Evolutionary conservation across 2,113 vertebrate genomes (phyloP).

Genomic region (Marcusenius ussheri): DNA sequence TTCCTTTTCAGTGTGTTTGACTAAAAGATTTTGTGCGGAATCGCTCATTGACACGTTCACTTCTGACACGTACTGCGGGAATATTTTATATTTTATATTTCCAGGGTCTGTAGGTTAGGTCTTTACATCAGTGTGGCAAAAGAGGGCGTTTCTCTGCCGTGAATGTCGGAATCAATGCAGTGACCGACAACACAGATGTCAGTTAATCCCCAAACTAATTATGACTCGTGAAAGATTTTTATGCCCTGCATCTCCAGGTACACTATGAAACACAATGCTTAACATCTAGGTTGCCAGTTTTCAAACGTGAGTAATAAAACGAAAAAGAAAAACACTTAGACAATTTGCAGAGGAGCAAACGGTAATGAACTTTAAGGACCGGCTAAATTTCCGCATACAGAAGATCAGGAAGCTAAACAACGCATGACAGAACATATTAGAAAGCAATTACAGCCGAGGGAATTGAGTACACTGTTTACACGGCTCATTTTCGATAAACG

Average conservation of each 20-base stretch:
- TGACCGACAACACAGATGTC: neutral
- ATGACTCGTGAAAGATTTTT: neutral
- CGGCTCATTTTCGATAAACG: constrained; percentile 21
- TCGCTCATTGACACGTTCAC: neutral
- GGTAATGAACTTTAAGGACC: constrained; percentile 5
- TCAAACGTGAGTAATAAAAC: neutral
- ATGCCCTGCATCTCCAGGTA: neutral
- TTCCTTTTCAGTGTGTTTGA: neutral
- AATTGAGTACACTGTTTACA: neutral
- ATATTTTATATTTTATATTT: too few species aligned
- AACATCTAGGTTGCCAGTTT: neutral
- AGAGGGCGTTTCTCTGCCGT: too few species aligned
- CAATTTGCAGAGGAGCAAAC: neutral
- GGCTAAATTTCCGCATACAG: neutral
- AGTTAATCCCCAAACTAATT: neutral
- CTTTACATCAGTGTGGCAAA: too few species aligned
- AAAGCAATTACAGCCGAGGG: constrained; percentile 14
- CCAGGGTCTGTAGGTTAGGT: too few species aligned
- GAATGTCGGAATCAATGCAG: neutral
- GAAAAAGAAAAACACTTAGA: neutral
- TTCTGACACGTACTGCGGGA: neutral
- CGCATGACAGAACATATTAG: constrained; percentile 23
- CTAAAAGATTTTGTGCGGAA: neutral
- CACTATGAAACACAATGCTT: neutral
- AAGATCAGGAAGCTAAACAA: neutral